Conservation (phyloP, 2,888 invertebrate genomes). For the Apotomis capreana region DNA sequence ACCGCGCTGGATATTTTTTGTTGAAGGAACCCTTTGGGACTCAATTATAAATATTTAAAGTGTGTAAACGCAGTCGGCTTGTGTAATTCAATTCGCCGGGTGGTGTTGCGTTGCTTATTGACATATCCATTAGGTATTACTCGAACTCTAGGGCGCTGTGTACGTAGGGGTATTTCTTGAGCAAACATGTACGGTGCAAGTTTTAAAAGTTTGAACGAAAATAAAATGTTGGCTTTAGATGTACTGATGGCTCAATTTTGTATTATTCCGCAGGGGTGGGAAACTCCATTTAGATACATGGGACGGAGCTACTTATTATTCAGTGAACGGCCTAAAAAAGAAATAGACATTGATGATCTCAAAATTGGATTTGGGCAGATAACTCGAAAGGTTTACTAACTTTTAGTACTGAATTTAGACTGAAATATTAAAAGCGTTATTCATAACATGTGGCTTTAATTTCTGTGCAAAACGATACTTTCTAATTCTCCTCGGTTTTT, state of each 20-base stretch:
- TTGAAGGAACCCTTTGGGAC: slow-evolving; percentile 55
- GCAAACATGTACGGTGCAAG: slow-evolving; percentile 28
- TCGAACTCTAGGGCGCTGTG: slow-evolving; percentile 56
- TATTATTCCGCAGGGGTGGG: slow-evolving; percentile 6
- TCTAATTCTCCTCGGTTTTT: background rate
- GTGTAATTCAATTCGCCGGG: slow-evolving; percentile 70
- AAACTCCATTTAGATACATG: slow-evolving; percentile 18
- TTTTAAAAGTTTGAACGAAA: slow-evolving; percentile 22
- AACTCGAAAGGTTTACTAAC: background rate
- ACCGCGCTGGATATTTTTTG: slow-evolving; percentile 31
- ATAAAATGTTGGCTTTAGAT: slow-evolving; percentile 3
- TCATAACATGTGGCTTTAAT: background rate
- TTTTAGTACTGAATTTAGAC: background rate
- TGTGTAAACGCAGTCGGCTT: slow-evolving; percentile 64
- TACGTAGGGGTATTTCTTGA: slow-evolving; percentile 41
- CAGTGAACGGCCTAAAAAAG: slow-evolving; percentile 11
- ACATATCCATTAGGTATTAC: slow-evolving; percentile 75
- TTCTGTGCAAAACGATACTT: background rate
- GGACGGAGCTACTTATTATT: slow-evolving; percentile 29
- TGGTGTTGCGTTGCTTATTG: slow-evolving; percentile 76
- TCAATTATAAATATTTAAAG: slow-evolving; percentile 77
- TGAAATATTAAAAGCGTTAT: background rate
- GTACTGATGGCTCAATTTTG: slow-evolving; percentile 17
- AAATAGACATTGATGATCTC: slow-evolving; percentile 16
- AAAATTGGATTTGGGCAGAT: slow-evolving; percentile 13